Conservation (phyloP, 2,113 vertebrate species). For the Tachuris rubrigastra region DNA sequence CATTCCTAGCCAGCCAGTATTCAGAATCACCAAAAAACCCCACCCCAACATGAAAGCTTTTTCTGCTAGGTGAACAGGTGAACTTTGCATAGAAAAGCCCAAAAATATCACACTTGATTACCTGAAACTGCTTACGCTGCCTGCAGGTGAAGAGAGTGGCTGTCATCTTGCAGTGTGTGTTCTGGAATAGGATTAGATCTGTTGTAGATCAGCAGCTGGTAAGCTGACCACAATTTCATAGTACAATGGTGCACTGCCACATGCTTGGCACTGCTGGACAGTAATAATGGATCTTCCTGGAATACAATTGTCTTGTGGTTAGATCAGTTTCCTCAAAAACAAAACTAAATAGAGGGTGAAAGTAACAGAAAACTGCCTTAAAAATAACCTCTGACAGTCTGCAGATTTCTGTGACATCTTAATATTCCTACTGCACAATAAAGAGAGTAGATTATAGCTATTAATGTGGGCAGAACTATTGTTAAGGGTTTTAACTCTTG, state of each 20-base stretch:
- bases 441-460: background rate
- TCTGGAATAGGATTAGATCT: background rate
- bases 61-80: background rate
- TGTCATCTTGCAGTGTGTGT: background rate
- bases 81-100: background rate
- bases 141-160: background rate
- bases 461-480: rapidly evolving
- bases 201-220: background rate
- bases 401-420: background rate
- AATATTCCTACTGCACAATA: background rate
- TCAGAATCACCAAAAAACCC: background rate
- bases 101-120: background rate
- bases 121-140: background rate
- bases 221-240: background rate
- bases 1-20: background rate
- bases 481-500: background rate
- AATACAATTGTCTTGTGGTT: background rate
- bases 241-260: background rate
- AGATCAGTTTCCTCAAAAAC: background rate
- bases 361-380: background rate
- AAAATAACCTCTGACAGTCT: background rate
- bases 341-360: background rate
- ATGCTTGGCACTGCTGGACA: background rate
- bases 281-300: background rate
- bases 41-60: background rate